phyloP scores from a whole-genome alignment of 2,797 vertebrate genomes.

The Poecilia picta region DNA sequence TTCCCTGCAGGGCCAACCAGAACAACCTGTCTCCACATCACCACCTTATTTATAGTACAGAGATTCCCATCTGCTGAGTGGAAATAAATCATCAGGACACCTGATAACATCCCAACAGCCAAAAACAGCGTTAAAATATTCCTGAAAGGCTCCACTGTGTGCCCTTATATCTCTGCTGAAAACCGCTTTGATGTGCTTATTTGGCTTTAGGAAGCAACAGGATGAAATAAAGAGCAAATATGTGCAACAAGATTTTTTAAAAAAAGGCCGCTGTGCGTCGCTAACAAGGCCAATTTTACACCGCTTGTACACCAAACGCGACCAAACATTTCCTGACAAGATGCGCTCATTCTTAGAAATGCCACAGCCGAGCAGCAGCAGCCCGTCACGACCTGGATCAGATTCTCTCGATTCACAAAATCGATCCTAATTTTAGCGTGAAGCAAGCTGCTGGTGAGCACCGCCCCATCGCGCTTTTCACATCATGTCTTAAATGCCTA shows the following conservation, averaged over 20 bases:
- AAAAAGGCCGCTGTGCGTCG: constrained; percentile 19
- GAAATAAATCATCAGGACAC: constrained; percentile 37
- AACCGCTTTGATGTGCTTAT: not conserved
- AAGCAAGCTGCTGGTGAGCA: constrained; percentile 44
- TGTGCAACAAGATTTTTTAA: not conserved
- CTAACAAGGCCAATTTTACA: constrained; percentile 14
- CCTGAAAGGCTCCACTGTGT: not conserved
- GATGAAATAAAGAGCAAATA: not conserved
- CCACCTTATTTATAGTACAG: not conserved
- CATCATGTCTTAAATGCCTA: constrained; percentile 18
- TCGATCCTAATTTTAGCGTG: constrained; percentile 51
- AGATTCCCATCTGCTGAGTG: constrained; percentile 26
- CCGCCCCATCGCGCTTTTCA: constrained; percentile 56
- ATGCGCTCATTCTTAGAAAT: constrained; percentile 44
- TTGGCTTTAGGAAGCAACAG: not conserved
- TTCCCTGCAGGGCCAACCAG: constrained; percentile 12
- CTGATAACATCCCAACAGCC: constrained; percentile 26
- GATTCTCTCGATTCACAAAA: constrained; percentile 55
- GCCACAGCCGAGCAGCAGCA: constrained; percentile 22
- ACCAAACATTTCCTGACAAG: constrained; percentile 5
- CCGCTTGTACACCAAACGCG: not conserved
- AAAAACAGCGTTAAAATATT: constrained; percentile 6
- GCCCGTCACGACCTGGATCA: constrained; percentile 58
- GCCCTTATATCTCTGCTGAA: not conserved
- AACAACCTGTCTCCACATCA: constrained; percentile 35